A percentile compares a stretch with the other conserved stretches of the same genome.
These are phyloP conservation scores for Teleiodes luculella DNA, from an alignment of 2,888 invertebrate species.

Conservation along the genomic window DNA sequence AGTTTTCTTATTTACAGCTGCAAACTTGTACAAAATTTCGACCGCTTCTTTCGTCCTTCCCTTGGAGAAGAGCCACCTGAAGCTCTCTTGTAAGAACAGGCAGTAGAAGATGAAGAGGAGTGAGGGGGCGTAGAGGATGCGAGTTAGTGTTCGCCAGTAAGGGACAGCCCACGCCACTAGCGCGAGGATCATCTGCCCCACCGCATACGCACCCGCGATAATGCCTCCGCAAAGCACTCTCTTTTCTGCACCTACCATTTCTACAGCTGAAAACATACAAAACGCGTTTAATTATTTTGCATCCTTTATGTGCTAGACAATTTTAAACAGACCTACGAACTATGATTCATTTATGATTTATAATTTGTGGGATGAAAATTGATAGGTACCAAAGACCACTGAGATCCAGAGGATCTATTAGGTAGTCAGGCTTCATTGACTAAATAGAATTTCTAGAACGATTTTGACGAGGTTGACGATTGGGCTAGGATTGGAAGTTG, in stretches of 20 bases:
- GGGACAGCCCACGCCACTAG: conserved; percentile 80
- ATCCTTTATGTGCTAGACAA: too few species aligned
- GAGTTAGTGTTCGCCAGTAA: conserved; percentile 81
- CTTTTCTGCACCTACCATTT: conserved; percentile 81
- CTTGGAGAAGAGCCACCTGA: conserved; percentile 83
- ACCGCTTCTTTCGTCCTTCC: conserved; percentile 73
- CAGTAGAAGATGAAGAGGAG: conserved; percentile 80
- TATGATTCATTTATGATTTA: too few species aligned
- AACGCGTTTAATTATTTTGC: background rate
- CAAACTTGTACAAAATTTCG: conserved; percentile 69
- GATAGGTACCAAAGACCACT: too few species aligned
- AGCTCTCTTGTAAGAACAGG: conserved; percentile 81
- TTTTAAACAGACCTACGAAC: too few species aligned
- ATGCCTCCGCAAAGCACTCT: conserved; percentile 83
- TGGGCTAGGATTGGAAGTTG: too few species aligned
- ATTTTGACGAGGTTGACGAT: too few species aligned
- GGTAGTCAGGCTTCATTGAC: too few species aligned
- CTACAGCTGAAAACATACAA: conserved; percentile 74
- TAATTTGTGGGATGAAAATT: too few species aligned
- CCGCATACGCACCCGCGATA: conserved; percentile 81
- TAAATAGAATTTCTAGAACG: too few species aligned
- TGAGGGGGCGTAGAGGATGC: conserved; percentile 81
- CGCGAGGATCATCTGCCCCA: conserved; percentile 82
- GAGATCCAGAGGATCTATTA: too few species aligned
- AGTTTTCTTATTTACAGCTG: conserved; percentile 58